Conservation (phyloP, 2,888 invertebrate species). For the Xanthia togata region DNA sequence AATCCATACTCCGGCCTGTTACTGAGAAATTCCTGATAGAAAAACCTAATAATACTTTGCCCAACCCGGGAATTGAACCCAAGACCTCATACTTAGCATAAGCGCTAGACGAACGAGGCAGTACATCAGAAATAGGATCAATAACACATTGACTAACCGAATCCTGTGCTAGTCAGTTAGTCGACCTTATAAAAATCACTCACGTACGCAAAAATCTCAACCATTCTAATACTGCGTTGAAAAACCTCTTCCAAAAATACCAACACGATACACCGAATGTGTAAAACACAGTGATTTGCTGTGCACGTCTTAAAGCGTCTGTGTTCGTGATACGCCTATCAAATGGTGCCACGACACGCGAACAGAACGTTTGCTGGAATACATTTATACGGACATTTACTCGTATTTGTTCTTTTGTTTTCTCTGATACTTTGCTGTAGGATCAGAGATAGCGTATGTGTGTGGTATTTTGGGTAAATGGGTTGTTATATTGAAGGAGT, state of each 20-base stretch:
- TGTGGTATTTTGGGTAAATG: slow-evolving; percentile 37
- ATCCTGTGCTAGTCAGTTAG: not conserved
- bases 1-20: too few species aligned
- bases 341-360: slow-evolving; percentile 62
- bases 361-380: slow-evolving; percentile 63
- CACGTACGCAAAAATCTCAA: slow-evolving; percentile 25
- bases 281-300: slow-evolving; percentile 68
- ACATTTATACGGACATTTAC: slow-evolving; percentile 59
- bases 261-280: slow-evolving; percentile 58
- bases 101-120: too few species aligned
- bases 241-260: slow-evolving; percentile 58
- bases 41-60: too few species aligned
- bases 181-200: not conserved
- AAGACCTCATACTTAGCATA: too few species aligned
- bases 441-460: slow-evolving; percentile 41
- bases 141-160: not conserved
- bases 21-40: too few species aligned
- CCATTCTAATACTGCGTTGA: slow-evolving; percentile 17
- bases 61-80: too few species aligned
- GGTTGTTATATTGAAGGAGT: slow-evolving; percentile 1
- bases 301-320: slow-evolving; percentile 63
- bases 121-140: not conserved
- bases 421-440: slow-evolving; percentile 44
- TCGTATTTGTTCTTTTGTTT: slow-evolving; percentile 65
- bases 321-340: slow-evolving; percentile 61